These are phyloP conservation scores for Podarcis muralis DNA, from an alignment of 2,113 vertebrate species.

Conservation along the genomic window DNA sequence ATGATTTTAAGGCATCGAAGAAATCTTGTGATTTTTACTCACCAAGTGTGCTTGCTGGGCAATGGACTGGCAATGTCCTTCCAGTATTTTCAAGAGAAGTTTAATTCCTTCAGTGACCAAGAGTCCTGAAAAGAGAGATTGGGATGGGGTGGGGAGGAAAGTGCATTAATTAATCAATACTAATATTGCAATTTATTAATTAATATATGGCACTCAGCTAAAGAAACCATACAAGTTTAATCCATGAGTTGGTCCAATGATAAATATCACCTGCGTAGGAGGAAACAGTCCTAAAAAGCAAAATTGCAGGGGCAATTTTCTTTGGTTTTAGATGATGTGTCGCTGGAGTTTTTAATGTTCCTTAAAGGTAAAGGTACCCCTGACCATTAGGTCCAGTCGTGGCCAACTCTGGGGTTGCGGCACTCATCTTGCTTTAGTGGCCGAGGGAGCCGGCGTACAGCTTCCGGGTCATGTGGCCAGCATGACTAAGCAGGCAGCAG, in stretches of 20 bases:
- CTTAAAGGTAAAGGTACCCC: background rate
- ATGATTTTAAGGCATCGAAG: background rate
- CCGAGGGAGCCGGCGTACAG: too few relatives aligned
- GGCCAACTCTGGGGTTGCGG: too few relatives aligned
- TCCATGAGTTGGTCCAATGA: background rate
- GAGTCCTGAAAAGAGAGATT: constrained; percentile 31
- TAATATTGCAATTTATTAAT: background rate
- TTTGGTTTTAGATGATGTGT: background rate
- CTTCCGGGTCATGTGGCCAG: too few relatives aligned
- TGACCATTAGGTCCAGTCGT: too few relatives aligned
- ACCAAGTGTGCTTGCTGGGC: constrained; percentile 32
- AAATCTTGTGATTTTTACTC: background rate
- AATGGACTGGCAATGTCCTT: background rate
- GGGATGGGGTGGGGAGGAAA: background rate
- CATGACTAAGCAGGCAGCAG: too few relatives aligned
- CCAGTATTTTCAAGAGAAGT: background rate
- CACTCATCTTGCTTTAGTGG: too few relatives aligned
- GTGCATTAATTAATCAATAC: background rate
- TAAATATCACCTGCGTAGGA: background rate
- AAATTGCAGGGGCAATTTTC: background rate
- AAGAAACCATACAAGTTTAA: too few relatives aligned
- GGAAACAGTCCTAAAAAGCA: background rate
- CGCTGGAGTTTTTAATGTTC: background rate
- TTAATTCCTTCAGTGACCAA: background rate
- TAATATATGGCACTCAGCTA: too few relatives aligned